Conservation (phyloP, 2,888 invertebrate species). For the Stenichneumon culpator region DNA sequence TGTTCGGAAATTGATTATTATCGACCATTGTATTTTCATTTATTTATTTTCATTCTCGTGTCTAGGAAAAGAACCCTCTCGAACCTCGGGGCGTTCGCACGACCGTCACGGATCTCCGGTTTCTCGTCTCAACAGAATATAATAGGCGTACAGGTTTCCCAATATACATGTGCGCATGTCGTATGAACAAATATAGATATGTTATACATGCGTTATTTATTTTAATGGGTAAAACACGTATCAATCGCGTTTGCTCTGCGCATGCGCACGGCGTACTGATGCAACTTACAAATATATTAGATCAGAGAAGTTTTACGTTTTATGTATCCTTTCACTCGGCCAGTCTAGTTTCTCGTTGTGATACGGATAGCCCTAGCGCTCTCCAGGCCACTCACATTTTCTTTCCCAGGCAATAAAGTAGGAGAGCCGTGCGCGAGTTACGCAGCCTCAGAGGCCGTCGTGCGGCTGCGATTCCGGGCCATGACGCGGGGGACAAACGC, state of each 20-base stretch:
- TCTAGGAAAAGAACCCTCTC: constrained; percentile 6
- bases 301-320: constrained; percentile 7
- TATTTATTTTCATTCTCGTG: neutral
- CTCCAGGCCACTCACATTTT: constrained; percentile 48
- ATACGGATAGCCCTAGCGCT: neutral
- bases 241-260: neutral
- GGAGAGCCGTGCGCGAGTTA: neutral
- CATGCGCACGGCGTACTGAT: constrained; percentile 1
- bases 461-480: constrained; percentile 23
- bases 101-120: constrained; percentile 14
- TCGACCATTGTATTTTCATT: neutral
- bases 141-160: neutral
- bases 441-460: constrained; percentile 14
- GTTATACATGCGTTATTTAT: neutral
- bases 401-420: constrained; percentile 51
- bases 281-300: constrained; percentile 21
- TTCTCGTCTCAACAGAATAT: constrained; percentile 3
- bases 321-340: constrained; percentile 39
- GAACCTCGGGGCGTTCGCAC: constrained; percentile 28
- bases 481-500: neutral
- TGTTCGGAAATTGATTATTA: no score
- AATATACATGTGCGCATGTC: neutral
- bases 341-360: neutral
- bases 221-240: constrained; percentile 16
- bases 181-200: neutral